phyloP scores from a whole-genome alignment of 92 coral and sea anemone genomes.

The Nematostella vectensis region DNA sequence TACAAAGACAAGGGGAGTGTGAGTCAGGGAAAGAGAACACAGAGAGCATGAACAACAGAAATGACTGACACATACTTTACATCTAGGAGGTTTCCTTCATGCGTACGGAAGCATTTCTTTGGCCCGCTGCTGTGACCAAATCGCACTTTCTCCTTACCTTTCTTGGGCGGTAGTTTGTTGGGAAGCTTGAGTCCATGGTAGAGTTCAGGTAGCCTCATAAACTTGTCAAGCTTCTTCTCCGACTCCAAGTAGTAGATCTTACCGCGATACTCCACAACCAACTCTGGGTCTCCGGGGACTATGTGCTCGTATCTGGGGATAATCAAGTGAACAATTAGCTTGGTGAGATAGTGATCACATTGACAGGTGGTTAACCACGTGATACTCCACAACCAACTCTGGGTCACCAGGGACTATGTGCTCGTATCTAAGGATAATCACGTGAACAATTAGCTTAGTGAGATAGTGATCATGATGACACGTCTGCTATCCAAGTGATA shows the following conservation, averaged over 20 bases:
- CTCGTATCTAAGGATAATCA: slow-evolving; percentile 55
- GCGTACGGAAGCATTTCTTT: too few species aligned
- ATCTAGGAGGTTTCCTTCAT: too few species aligned
- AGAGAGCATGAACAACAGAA: too few species aligned
- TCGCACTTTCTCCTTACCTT: too few species aligned
- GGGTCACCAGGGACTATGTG: slow-evolving; percentile 80
- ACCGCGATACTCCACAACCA: slow-evolving; percentile 83
- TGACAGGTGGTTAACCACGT: slow-evolving; percentile 6
- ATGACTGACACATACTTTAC: too few species aligned
- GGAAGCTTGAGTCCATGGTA: slow-evolving; percentile 82
- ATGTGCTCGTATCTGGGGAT: slow-evolving; percentile 70
- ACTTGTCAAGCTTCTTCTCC: slow-evolving; percentile 77
- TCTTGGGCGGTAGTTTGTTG: slow-evolving; percentile 87
- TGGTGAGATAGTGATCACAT: not conserved
- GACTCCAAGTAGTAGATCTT: slow-evolving; percentile 72
- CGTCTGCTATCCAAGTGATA: too few species aligned
- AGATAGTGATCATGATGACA: too few species aligned
- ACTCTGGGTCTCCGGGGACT: slow-evolving; percentile 80
- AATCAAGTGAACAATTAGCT: too few species aligned
- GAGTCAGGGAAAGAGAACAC: too few species aligned
- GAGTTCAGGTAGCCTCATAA: slow-evolving; percentile 84
- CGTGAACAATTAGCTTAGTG: not conserved
- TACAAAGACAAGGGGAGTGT: too few species aligned
- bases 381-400: slow-evolving; percentile 88
- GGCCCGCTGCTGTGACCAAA: too few species aligned